Base-by-base conservation (phyloP, 30 jellyfish, hydroid and myxozoan genomes). In the Hydra vulgaris region DNA sequence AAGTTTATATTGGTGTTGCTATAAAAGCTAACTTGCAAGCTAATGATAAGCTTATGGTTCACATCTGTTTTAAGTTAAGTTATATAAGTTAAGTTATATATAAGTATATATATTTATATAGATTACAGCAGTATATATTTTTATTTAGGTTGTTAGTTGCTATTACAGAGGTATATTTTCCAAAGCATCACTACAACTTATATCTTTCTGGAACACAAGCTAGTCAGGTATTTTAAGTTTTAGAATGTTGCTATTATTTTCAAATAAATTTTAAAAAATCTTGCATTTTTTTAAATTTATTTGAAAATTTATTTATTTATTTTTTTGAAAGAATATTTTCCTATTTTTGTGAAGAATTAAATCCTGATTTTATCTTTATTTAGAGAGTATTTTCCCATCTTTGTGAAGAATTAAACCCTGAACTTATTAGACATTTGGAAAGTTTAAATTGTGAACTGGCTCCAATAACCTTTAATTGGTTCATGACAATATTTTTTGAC, bases 201-300 rank as follows among this genome's bases (percentile, higher is more conserved):
- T 89, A 89, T 72, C 82, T 89, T 25, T 84, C 97, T 76, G 97
- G 97, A 3, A 78, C 97, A 24, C 97, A 89, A 80, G 97, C 97
- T 26, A 90, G 85, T 73, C 97, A 89, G 95, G 97, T 89, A 56
- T 1, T 21, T 26, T n/a, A 18, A 22, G 3, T n/a, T 1, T 5
- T 1, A 26, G 8, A n/a, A n/a, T n/a, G n/a, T n/a, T n/a, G n/a
- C n/a, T n/a, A n/a, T n/a, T n/a, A n/a, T n/a, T n/a, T n/a, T n/a
- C n/a, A n/a, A n/a, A n/a, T n/a, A n/a, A n/a, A n/a, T n/a, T n/a
- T n/a, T n/a, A n/a, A n/a, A n/a, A n/a, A n/a, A n/a, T n/a, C n/a
- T n/a, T n/a, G n/a, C n/a, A n/a, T n/a, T n/a, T n/a, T n/a, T n/a
- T n/a, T n/a, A n/a, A n/a, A n/a, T n/a, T n/a, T n/a, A n/a, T n/a